Evolutionary conservation across 2,888 invertebrate species (phyloP).

Genomic region (Habroteleia sp.): DNA sequence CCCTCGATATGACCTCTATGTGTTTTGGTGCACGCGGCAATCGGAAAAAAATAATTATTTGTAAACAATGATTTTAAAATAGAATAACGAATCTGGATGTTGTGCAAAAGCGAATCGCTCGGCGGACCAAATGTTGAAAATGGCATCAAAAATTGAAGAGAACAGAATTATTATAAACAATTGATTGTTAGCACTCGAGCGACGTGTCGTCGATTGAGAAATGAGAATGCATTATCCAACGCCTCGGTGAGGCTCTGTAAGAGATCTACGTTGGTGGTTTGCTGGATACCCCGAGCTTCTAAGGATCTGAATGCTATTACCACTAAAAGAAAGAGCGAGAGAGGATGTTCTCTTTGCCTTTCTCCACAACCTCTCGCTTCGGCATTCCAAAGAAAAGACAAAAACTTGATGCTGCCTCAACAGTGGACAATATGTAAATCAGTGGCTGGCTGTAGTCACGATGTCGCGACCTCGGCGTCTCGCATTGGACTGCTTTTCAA

Average conservation of each 20-base stretch:
- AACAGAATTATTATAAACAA: constrained; percentile 53
- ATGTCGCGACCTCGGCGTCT: constrained; percentile 80
- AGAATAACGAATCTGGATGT: too few relatives aligned
- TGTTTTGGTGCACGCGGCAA: too few relatives aligned
- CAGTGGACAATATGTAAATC: constrained; percentile 81
- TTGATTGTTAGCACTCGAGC: constrained; percentile 46
- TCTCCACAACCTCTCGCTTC: constrained; percentile 64
- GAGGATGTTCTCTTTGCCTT: constrained; percentile 64
- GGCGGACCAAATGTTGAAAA: too few relatives aligned
- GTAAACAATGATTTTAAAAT: too few relatives aligned
- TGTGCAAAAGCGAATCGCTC: too few relatives aligned
- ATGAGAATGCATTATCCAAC: constrained; percentile 76
- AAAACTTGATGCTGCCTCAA: constrained; percentile 77
- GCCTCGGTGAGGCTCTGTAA: constrained; percentile 67
- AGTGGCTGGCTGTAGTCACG: constrained; percentile 80
- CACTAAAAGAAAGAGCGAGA: constrained; percentile 64
- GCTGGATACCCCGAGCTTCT: constrained; percentile 73
- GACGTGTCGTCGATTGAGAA: constrained; percentile 67
- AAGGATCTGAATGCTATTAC: constrained; percentile 78
- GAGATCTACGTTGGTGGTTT: constrained; percentile 80
- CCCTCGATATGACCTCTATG: too few relatives aligned
- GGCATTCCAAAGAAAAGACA: constrained; percentile 79
- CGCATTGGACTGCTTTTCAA: constrained; percentile 70
- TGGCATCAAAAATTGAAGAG: background rate
- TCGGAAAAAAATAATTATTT: too few relatives aligned